These are phyloP conservation scores for Etheostoma spectabile DNA, from an alignment of 2,113 vertebrate species.

Conservation along the genomic window DNA sequence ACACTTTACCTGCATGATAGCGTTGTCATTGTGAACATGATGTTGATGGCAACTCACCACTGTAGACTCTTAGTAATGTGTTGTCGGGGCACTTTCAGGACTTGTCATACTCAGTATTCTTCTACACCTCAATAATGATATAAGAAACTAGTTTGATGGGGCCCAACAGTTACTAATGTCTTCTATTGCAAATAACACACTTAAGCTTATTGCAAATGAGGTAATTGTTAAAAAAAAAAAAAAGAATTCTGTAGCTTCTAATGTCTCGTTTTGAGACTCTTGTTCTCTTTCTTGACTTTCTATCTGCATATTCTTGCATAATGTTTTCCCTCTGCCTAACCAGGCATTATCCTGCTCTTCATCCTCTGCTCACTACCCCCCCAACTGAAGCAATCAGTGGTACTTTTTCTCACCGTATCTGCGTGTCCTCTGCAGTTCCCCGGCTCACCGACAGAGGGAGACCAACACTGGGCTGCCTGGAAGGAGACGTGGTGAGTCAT, in stretches of 20 bases:
- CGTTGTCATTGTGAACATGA: background rate
- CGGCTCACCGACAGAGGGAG: slow-evolving; percentile 52
- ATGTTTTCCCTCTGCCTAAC: background rate
- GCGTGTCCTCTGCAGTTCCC: slow-evolving; percentile 36
- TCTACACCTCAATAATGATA: background rate
- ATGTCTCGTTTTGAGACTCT: background rate
- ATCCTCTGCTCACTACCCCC: background rate
- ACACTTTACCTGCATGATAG: background rate
- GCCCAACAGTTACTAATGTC: background rate
- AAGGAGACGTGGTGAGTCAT: slow-evolving; percentile 71
- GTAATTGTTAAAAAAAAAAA: background rate
- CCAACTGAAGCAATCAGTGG: slow-evolving; percentile 24
- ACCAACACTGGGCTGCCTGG: slow-evolving; percentile 26
- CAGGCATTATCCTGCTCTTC: background rate
- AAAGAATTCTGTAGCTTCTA: background rate
- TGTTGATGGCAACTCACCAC: background rate
- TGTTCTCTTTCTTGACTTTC: background rate
- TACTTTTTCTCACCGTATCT: slow-evolving; percentile 1
- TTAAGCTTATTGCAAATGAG: background rate
- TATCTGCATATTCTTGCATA: background rate
- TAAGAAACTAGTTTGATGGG: background rate
- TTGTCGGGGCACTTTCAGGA: background rate
- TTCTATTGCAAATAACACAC: background rate
- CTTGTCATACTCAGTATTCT: no score
- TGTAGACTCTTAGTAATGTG: background rate